Conservation (phyloP, 2,888 invertebrate genomes). For the Drosophila borborema region DNA sequence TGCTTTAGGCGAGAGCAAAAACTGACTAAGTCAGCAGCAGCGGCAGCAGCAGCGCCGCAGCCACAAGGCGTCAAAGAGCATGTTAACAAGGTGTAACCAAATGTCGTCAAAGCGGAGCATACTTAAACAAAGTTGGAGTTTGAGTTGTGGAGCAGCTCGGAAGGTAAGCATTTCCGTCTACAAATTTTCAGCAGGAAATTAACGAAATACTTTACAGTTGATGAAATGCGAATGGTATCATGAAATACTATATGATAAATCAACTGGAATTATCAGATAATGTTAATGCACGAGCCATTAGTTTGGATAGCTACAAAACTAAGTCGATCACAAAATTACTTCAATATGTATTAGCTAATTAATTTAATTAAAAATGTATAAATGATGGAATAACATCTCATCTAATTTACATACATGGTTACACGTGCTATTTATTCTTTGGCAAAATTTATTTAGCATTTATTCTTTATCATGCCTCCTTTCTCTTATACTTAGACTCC, state of each 20-base stretch:
- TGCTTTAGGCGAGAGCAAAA: constrained; percentile 55
- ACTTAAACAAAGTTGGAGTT: constrained; percentile 6
- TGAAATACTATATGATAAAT: not conserved
- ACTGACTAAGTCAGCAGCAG: constrained; percentile 20
- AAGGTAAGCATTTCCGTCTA: constrained; percentile 42
- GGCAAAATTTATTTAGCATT: too few species aligned
- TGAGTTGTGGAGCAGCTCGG: constrained; percentile 13
- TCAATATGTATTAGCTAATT: too few species aligned
- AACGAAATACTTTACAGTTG: constrained; percentile 19
- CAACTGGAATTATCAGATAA: not conserved
- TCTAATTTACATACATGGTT: too few species aligned
- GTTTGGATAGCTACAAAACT: not conserved
- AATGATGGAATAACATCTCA: too few species aligned
- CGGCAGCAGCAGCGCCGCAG: constrained; percentile 4
- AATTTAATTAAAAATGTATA: too few species aligned
- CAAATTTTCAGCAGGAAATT: constrained; percentile 44
- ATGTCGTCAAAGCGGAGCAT: constrained; percentile 36
- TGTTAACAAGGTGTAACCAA: constrained; percentile 73
- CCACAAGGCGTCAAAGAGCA: constrained; percentile 58
- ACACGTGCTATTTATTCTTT: too few species aligned
- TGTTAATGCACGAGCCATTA: not conserved
- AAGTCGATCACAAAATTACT: not conserved
- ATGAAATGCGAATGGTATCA: constrained; percentile 8
- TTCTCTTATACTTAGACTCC: too few species aligned
- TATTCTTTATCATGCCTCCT: too few species aligned